phyloP scores from a whole-genome alignment of 2,888 invertebrate genomes.

The Nymphalis c-album region DNA sequence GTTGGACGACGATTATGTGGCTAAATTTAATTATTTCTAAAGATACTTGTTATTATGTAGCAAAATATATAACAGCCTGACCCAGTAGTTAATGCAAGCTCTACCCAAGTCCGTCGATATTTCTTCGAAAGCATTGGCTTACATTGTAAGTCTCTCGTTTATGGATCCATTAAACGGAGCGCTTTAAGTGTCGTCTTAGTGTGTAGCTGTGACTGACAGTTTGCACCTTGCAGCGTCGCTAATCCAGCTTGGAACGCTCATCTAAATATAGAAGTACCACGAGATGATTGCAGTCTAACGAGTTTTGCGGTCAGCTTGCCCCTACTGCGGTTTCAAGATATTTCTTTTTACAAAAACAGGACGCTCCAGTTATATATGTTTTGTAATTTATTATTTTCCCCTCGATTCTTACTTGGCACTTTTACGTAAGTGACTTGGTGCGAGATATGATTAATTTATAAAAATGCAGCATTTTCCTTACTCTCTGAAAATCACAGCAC shows the following conservation, averaged over 20 bases:
- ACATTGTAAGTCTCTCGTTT: slow-evolving; percentile 45
- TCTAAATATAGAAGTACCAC: slow-evolving; percentile 71
- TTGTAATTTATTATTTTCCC: slow-evolving; percentile 15
- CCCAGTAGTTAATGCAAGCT: slow-evolving; percentile 46
- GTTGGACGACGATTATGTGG: slow-evolving; percentile 57
- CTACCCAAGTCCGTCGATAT: slow-evolving; percentile 34
- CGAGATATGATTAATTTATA: slow-evolving; percentile 38
- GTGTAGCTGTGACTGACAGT: slow-evolving; percentile 54
- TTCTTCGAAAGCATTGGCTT: slow-evolving; percentile 50
- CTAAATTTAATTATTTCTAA: slow-evolving; percentile 57
- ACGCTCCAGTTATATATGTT: slow-evolving; percentile 54
- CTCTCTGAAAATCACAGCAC: slow-evolving; percentile 60
- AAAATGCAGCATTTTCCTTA: slow-evolving; percentile 55
- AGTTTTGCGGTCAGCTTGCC: slow-evolving; percentile 59
- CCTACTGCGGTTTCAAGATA: slow-evolving; percentile 59
- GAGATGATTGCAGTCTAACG: slow-evolving; percentile 66
- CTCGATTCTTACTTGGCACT: neutral
- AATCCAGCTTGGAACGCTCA: slow-evolving; percentile 58
- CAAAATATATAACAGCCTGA: slow-evolving; percentile 41
- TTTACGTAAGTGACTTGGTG: too few relatives aligned
- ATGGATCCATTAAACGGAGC: slow-evolving; percentile 34
- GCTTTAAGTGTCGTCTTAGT: slow-evolving; percentile 43
- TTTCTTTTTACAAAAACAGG: slow-evolving; percentile 69
- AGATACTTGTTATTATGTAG: slow-evolving; percentile 23
- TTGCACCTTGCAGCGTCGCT: slow-evolving; percentile 62